phyloP scores from a whole-genome alignment of 2,888 invertebrate genomes.

The Rhodophaea formosa region DNA sequence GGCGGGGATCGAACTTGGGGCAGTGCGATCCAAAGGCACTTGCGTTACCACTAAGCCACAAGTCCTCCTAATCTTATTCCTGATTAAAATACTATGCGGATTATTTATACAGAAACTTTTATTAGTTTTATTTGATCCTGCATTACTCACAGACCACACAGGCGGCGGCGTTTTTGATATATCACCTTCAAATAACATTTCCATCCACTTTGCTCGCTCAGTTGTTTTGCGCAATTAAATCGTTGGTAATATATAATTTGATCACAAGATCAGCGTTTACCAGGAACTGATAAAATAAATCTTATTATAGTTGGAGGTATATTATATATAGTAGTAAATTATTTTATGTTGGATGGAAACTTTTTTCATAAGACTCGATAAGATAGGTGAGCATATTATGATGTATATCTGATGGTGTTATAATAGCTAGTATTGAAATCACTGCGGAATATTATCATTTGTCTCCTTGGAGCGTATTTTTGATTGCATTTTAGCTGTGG shows the following conservation, averaged over 20 bases:
- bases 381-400: too few relatives aligned
- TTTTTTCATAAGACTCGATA: too few relatives aligned
- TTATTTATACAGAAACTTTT: not conserved
- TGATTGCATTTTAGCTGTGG: too few relatives aligned
- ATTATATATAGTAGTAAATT: not conserved
- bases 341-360: too few relatives aligned
- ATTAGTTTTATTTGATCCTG: conserved; percentile 5
- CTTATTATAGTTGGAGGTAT: not conserved
- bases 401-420: too few relatives aligned
- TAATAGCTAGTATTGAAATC: too few relatives aligned
- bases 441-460: too few relatives aligned
- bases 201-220: conserved; percentile 11
- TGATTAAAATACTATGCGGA: not conserved
- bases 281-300: conserved; percentile 6
- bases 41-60: too few relatives aligned
- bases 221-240: conserved; percentile 20
- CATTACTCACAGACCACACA: conserved; percentile 24
- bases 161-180: conserved; percentile 29
- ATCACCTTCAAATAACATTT: conserved; percentile 32
- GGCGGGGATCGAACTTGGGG: too few relatives aligned
- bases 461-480: too few relatives aligned
- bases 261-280: conserved; percentile 16
- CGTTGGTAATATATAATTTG: conserved; percentile 17
- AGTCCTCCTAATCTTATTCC: too few relatives aligned
- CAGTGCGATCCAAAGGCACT: too few relatives aligned